Evolutionary conservation across 2,797 vertebrate genomes (phyloP), one percentile per base, ranked within the genome.

Genomic region (Gila robusta): DNA sequence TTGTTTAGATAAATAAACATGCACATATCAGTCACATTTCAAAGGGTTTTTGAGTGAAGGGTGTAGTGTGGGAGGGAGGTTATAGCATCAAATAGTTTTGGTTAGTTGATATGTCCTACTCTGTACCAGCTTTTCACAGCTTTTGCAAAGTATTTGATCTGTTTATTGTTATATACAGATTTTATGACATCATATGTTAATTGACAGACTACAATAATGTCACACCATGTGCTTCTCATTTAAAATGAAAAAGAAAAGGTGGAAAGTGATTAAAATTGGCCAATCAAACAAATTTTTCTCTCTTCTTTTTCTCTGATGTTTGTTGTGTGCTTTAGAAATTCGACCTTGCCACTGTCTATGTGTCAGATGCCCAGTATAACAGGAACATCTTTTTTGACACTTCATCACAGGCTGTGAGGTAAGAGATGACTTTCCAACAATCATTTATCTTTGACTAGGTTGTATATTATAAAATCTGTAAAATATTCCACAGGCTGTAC

Each of bases 291-390:
- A 12, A 64, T 28, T 64, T 28, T 28, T 44, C 47, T 56, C 10
- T 54, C 16, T 74, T 52, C 16, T 21, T 49, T 76, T 37, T 77
- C 72, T 69, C 59, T 78, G 12, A 8, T 70, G 32, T 87, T 23
- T 91, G n/a, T 19, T 41, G 23, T 41, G 10, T 49, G 6, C 59
- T 90, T 64, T 89, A 97, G 96, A 95, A 96, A 0, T 93, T 99
- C 0, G 91, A 97, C 47, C 92, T 98, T 91, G 98, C 98, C 0
- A 95, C 97, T 0, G 94, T 96, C 10, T 98, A 96, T 3, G 97
- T 99, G 41, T 98, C 97, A 0, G 98, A 99, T 49, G 98, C 98
- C 10, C 97, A 98, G 86, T 97, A 97, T 93, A 98, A 97, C 94
- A 95, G 97, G 81, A 99, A 99, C 82, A 96, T 98, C 72, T 95